Evolutionary conservation across 2,113 vertebrate genomes (phyloP).

Genomic region (Scophthalmus maximus): DNA sequence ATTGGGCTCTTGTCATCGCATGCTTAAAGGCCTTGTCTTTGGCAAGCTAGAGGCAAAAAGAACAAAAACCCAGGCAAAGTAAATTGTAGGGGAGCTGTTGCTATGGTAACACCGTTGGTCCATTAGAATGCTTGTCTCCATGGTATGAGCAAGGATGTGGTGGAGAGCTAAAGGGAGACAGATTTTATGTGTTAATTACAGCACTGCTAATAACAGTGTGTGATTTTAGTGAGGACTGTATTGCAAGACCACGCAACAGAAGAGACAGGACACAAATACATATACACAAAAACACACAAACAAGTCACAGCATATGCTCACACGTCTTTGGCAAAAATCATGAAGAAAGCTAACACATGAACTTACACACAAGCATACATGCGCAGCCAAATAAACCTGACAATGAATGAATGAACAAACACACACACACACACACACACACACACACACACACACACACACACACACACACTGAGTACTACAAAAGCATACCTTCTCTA

Average conservation of each 20-base stretch:
- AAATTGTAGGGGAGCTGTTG: conserved; percentile 71
- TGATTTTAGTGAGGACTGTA: conserved; percentile 42
- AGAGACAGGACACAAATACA: conserved; percentile 4
- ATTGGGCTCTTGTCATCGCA: conserved; percentile 39
- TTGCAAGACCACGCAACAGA: conserved; percentile 30
- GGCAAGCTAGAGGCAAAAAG: conserved; percentile 42
- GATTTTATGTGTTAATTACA: conserved; percentile 71
- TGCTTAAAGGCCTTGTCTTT: conserved; percentile 41
- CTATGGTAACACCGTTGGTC: conserved; percentile 67
- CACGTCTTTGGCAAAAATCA: background rate
- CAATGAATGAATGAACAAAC: too few species aligned
- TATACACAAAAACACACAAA: conserved; percentile 3
- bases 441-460: background rate
- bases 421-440: too few species aligned
- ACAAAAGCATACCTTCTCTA: background rate
- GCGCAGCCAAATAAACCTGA: too few species aligned
- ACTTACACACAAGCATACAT: too few species aligned
- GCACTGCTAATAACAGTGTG: conserved; percentile 67
- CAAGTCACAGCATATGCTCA: background rate
- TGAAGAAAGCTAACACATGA: too few species aligned
- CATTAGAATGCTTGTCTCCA: conserved; percentile 51
- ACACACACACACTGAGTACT: background rate
- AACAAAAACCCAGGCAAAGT: conserved; percentile 65
- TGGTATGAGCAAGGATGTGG: conserved; percentile 32
- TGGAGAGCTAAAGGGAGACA: conserved; percentile 10